Conservation (phyloP, 2,113 vertebrate species). For the Antigone vipio region DNA sequence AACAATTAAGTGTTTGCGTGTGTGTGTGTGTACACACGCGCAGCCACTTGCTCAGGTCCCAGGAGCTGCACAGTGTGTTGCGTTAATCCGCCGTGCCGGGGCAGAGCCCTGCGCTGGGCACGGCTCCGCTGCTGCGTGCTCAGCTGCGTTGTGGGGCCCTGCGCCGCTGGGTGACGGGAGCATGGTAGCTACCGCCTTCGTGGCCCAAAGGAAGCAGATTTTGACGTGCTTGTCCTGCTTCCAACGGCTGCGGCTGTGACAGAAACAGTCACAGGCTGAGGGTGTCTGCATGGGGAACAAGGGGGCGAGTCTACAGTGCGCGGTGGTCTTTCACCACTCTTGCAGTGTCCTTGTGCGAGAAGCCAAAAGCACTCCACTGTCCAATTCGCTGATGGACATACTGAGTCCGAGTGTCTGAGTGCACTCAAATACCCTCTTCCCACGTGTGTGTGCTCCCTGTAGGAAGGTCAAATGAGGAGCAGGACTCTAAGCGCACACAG, state of each 20-base stretch:
- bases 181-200: neutral
- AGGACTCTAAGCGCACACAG: neutral
- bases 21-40: neutral
- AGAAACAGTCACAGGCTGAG: neutral
- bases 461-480: neutral
- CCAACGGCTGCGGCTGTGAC: neutral
- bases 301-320: neutral
- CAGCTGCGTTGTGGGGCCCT: neutral
- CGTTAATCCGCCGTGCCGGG: accelerated
- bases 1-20: neutral
- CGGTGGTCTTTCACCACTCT: neutral
- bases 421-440: neutral
- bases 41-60: neutral
- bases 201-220: neutral
- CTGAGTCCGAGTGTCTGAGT: neutral
- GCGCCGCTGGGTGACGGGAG: neutral
- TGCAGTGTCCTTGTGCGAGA: neutral
- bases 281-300: neutral
- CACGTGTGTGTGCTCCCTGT: accelerated
- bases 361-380: neutral
- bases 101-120: neutral
- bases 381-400: neutral
- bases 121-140: neutral
- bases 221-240: neutral
- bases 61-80: neutral